Conservation (phyloP, 2,113 vertebrate species). For the Peromyscus polionotus region DNA sequence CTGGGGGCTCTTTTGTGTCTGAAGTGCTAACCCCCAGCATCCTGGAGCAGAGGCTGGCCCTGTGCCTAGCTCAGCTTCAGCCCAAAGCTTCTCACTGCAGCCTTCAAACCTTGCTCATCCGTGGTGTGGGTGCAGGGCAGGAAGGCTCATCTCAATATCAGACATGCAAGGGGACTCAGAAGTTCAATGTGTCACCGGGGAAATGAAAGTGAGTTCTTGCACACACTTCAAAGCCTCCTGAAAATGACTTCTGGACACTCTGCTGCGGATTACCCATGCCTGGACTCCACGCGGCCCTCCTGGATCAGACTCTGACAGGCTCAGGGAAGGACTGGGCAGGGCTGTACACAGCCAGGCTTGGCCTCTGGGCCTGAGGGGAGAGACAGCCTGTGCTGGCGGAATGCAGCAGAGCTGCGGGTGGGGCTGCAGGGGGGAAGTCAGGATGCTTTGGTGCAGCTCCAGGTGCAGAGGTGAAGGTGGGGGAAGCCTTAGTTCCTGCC, state of each 20-base stretch:
- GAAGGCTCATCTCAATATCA: constrained; percentile 32
- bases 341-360: not conserved
- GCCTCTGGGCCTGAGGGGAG: rapidly evolving
- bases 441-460: constrained; percentile 35
- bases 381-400: not conserved
- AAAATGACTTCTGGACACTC: constrained; percentile 27
- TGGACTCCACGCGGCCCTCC: not conserved
- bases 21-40: not conserved
- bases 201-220: not conserved
- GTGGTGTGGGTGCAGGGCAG: not conserved
- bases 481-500: not conserved
- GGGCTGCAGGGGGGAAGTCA: not conserved
- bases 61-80: not conserved
- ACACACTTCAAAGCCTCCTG: constrained; percentile 25
- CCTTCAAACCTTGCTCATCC: not conserved
- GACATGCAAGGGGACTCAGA: constrained; percentile 54
- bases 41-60: not conserved
- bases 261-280: not conserved
- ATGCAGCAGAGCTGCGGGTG: not conserved
- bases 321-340: not conserved
- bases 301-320: not conserved
- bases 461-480: not conserved
- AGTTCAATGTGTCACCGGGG: not conserved
- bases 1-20: not conserved
- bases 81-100: not conserved